phyloP scores from a whole-genome alignment of 2,797 vertebrate genomes.

The Enteromius treurensis region DNA sequence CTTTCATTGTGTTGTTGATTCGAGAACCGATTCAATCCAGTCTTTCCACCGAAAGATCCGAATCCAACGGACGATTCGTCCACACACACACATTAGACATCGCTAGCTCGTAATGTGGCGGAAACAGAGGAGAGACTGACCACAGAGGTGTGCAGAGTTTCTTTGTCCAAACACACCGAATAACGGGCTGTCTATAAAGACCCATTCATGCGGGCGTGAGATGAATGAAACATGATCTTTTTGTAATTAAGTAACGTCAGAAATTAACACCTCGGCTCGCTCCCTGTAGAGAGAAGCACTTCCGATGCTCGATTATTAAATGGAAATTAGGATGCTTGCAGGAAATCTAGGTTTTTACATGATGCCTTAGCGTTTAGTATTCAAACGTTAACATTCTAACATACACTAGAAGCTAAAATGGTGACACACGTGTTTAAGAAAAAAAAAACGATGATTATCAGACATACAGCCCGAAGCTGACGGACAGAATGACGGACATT shows the following conservation, averaged over 20 bases:
- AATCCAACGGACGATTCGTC: neutral
- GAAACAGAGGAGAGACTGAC: conserved; percentile 10
- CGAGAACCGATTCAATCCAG: neutral
- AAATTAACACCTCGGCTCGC: neutral
- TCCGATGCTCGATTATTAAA: conserved; percentile 8
- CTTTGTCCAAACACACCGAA: conserved; percentile 58
- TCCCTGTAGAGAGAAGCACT: neutral
- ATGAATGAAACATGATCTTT: conserved; percentile 16
- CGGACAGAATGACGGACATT: conserved; percentile 24
- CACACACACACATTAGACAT: conserved; percentile 6
- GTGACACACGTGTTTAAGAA: neutral
- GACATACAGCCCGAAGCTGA: conserved; percentile 24
- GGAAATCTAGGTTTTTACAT: neutral
- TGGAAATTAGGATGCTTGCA: neutral
- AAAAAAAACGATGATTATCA: neutral
- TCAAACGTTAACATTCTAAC: neutral
- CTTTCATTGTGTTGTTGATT: neutral
- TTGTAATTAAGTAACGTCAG: conserved; percentile 12
- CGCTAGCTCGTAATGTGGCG: conserved; percentile 36
- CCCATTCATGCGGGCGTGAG: conserved; percentile 23
- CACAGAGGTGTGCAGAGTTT: conserved; percentile 28
- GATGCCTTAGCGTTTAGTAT: neutral
- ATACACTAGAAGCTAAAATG: neutral
- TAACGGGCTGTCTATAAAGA: conserved; percentile 16
- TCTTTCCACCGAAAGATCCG: neutral